Percentiles rank a stretch among this genome's conserved stretches.
phyloP scores from a whole-genome alignment of 2,888 invertebrate genomes.

The Amiota mariae region DNA sequence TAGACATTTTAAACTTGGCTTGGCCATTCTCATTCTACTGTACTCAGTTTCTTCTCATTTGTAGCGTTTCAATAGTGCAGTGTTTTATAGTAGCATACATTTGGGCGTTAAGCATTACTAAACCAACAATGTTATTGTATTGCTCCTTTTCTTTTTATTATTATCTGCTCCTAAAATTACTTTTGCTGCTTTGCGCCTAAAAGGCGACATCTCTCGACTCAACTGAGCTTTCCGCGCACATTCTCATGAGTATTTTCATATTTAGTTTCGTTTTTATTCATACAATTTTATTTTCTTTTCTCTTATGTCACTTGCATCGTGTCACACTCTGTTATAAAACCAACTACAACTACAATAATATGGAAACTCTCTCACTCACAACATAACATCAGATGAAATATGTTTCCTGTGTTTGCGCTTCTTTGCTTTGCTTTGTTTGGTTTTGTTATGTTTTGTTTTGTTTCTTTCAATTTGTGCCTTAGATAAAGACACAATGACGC shows the following conservation, averaged over 20 bases:
- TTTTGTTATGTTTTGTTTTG: conserved; percentile 44
- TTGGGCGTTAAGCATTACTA: conserved; percentile 51
- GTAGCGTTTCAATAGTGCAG: neutral
- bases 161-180: conserved; percentile 19
- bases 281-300: neutral
- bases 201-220: conserved; percentile 6
- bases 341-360: too few relatives aligned
- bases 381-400: too few relatives aligned
- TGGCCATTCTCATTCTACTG: neutral
- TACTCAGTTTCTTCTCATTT: neutral
- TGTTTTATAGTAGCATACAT: conserved; percentile 56
- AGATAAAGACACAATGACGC: conserved; percentile 38
- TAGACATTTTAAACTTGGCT: neutral
- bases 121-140: neutral
- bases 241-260: neutral
- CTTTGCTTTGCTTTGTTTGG: conserved; percentile 44
- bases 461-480: conserved; percentile 40
- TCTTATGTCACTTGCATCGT: conserved; percentile 7
- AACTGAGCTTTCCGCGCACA: neutral
- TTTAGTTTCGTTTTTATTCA: conserved; percentile 30
- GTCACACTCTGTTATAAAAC: too few relatives aligned
- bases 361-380: too few relatives aligned
- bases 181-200: conserved; percentile 18
- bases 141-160: neutral
- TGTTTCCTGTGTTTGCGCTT: neutral